Base-by-base conservation (phyloP, 2,797 vertebrate species). In the Tarsius wallacei region DNA sequence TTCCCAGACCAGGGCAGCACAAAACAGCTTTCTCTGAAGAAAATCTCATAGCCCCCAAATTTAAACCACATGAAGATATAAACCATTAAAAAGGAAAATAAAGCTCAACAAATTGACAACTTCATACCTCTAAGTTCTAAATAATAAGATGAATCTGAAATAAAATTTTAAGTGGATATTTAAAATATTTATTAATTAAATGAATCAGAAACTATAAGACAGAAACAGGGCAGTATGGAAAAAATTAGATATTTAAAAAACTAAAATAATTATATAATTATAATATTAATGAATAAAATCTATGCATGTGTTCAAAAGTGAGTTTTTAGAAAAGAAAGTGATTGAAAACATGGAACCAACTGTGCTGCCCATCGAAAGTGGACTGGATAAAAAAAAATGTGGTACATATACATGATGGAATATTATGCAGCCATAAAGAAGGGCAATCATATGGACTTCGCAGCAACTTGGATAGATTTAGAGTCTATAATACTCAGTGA, bases 121-220 rank as follows among this genome's bases (percentile, higher is more conserved):
- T 70, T 66, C 7, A 33, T 71, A 61, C 4, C 31, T 4, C n/a
- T 36, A 53, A 51, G 63, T 76, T 91, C 70, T 76, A 42, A 49
- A 71, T 73, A 61, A 2, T 78, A 78, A 78, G 63, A 63, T 47
- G 59, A 82, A 49, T 85, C n/a, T 95, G n/a, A 83, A 63, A n/a
- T 77, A 85, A 6, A 33, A 76, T 87, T 71, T 55, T 31, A 55
- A 49, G 57, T 82, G 13, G 42, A 17, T 84, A 24, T 90, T 96
- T 95, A 31, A 71, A 94, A 74, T 93, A 17, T 66, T 87, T 53
- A 76, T 84, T 94, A 80, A 82, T 78, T 74, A 63, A 87, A 89
- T 59, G 15, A 83, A 87, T 36, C 61, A 90, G 77, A 96, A 81
- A 63, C 2, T 14, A 64, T 13, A 77, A 74, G 53, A 26, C 19